Percentiles rank a stretch among this genome's conserved stretches.
Conservation (phyloP, 2,113 vertebrate genomes). For the Triplophysa tibetana region DNA sequence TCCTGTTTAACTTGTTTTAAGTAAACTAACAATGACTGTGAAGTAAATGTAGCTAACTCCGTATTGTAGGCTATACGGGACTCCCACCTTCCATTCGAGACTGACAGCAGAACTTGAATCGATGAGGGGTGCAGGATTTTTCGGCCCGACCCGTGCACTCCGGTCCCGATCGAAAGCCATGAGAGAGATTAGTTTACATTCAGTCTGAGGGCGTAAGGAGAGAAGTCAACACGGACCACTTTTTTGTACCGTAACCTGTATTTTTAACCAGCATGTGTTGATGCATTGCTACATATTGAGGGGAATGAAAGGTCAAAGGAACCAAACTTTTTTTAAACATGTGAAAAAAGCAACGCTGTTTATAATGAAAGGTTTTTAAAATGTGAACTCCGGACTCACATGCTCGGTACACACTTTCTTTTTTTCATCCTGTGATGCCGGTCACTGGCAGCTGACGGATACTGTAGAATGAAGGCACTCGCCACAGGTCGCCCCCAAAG, state of each 20-base stretch:
- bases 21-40: constrained; percentile 56
- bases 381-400: constrained; percentile 36
- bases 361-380: neutral
- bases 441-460: constrained; percentile 36
- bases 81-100: constrained; percentile 11
- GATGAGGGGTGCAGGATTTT: constrained; percentile 33
- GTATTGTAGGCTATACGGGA: neutral
- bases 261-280: constrained; percentile 66
- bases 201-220: constrained; percentile 55
- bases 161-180: constrained; percentile 70
- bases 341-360: constrained; percentile 58
- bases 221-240: constrained; percentile 62
- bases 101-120: constrained; percentile 42
- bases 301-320: constrained; percentile 44
- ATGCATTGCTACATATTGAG: constrained; percentile 45
- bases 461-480: neutral
- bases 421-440: constrained; percentile 41
- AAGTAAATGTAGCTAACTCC: constrained; percentile 46
- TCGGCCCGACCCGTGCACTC: constrained; percentile 50
- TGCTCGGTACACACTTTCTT: constrained; percentile 7
- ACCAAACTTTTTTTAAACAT: constrained; percentile 60
- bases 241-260: constrained; percentile 74
- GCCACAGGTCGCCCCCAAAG: neutral
- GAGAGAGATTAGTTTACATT: constrained; percentile 68
- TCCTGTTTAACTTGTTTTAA: constrained; percentile 49